Base-by-base conservation (phyloP, 2,113 vertebrate species). In the Leptocoma aspasia region DNA sequence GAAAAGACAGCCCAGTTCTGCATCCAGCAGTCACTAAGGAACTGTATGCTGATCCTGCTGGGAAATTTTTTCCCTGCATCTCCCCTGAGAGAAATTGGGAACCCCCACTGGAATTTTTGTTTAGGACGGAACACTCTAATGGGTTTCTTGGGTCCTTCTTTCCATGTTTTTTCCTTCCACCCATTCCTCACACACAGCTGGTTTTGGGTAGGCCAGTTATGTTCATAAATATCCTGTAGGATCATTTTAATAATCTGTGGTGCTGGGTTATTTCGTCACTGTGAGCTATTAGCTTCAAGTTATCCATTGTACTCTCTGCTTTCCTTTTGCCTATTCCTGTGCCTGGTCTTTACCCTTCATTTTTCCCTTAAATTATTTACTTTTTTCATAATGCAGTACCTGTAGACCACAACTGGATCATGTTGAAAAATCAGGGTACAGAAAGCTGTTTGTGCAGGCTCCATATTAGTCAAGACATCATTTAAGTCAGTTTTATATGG, bases 401-500 rank as follows among this genome's bases (percentile, higher is more conserved):
- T 80, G 35, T 4, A 47, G 54, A 57, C 59, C 70, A 10, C 16
- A 75, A 18, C 22, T 50, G n/a, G 27, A 13, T 69, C 41, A 21
- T 27, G 13, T 6, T 87, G 69, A 73, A 19, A 72, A 76, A 24
- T 86, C 26, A 26, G 7, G 70, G 15, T 71, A 28, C 45, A 70
- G 49, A 65, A 77, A 22, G 4, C 10, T 69, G 8, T 7, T 81
- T 66, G 4, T 41, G 13, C 11, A 49, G 33, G 13, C 10, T 78
- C 44, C 9, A 1, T 49, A 9, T 31, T 42, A 45, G 16, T 60
- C 21, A 57, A 44, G 31, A 23, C 22, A 37, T 44, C 1, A 1
- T 42, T 63, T n/a, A 45, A 76, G 11, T 45, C 15, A 37, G 11
- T 27, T 73, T 30, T 0, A 1, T 42, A 3, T 19, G 1, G 1